These are phyloP conservation scores for Crossaster papposus DNA, from an alignment of 53 echinoderm and acorn worm species.

Conservation along the genomic window DNA sequence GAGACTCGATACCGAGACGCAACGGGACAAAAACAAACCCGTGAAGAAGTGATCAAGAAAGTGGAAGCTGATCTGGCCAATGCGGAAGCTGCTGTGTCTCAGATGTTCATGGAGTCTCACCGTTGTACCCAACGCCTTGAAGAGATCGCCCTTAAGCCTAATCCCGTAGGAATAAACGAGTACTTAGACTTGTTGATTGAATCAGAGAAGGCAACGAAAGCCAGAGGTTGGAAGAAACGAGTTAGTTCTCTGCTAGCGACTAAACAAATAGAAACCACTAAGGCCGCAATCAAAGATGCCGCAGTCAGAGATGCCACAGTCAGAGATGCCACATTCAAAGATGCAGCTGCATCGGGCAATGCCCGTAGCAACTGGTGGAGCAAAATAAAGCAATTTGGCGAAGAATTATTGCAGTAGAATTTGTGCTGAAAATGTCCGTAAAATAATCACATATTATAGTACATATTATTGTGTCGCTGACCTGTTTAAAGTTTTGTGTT, in stretches of 20 bases:
- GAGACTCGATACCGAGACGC: constrained; percentile 47
- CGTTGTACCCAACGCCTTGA: constrained; percentile 53
- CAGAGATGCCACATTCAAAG: no score
- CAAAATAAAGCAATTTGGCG: no score
- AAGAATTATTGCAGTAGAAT: no score
- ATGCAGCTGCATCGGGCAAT: no score
- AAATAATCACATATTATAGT: no score
- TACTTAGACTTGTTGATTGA: neutral
- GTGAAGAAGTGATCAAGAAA: constrained; percentile 55
- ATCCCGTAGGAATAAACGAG: neutral
- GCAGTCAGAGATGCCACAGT: no score
- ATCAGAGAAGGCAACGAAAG: neutral
- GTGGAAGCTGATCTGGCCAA: constrained; percentile 32
- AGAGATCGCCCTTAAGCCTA: neutral
- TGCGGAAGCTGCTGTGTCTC: constrained; percentile 22
- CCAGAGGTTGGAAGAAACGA: neutral
- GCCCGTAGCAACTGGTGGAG: no score
- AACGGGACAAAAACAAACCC: constrained; percentile 45
- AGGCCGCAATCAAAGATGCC: no score
- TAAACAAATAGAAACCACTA: no score
- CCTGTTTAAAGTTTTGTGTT: no score
- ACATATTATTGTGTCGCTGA: no score
- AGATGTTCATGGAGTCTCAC: constrained; percentile 5
- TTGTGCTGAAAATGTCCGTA: no score
- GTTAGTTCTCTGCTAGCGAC: neutral